These are phyloP conservation scores for Spodoptera littoralis DNA, from an alignment of 2,888 invertebrate genomes.

Conservation along the genomic window DNA sequence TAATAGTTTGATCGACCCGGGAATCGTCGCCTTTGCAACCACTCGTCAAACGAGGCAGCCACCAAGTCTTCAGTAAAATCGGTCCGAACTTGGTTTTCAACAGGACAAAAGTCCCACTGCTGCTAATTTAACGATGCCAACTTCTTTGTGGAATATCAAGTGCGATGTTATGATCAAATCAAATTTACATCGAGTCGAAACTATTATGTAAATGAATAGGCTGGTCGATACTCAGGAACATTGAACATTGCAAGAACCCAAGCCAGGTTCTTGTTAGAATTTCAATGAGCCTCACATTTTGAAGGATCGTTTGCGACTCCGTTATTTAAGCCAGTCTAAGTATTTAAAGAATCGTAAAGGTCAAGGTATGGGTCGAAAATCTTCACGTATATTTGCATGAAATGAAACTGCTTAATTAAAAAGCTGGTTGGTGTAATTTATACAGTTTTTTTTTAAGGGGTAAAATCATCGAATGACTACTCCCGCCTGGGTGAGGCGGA, in stretches of 20 bases:
- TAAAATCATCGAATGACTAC: too few species aligned
- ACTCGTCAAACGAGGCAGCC: too few species aligned
- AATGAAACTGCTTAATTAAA: conserved; percentile 44
- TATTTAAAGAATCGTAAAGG: conserved; percentile 55
- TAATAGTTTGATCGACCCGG: too few species aligned
- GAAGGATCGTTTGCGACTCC: conserved; percentile 30
- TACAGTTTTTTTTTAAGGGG: too few species aligned
- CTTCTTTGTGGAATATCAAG: too few species aligned
- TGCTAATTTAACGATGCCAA: too few species aligned
- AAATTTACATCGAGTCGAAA: conserved; percentile 46
- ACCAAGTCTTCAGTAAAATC: too few species aligned
- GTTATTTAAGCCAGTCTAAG: conserved; percentile 44
- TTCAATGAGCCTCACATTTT: conserved; percentile 45
- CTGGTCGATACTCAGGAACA: conserved; percentile 33
- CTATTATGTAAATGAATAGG: conserved; percentile 50
- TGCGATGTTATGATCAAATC: conserved; percentile 20
- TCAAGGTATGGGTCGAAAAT: conserved; percentile 42
- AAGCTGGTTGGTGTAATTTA: conserved; percentile 11
- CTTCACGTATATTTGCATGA: conserved; percentile 34
- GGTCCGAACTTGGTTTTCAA: too few species aligned
- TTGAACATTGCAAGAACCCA: conserved; percentile 42
- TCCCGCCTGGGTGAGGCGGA: too few species aligned
- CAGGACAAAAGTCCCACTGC: too few species aligned
- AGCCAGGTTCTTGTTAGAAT: conserved; percentile 45
- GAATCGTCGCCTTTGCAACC: too few species aligned